Conservation (phyloP, 2,113 vertebrate genomes). For the Oreochromis aureus region DNA sequence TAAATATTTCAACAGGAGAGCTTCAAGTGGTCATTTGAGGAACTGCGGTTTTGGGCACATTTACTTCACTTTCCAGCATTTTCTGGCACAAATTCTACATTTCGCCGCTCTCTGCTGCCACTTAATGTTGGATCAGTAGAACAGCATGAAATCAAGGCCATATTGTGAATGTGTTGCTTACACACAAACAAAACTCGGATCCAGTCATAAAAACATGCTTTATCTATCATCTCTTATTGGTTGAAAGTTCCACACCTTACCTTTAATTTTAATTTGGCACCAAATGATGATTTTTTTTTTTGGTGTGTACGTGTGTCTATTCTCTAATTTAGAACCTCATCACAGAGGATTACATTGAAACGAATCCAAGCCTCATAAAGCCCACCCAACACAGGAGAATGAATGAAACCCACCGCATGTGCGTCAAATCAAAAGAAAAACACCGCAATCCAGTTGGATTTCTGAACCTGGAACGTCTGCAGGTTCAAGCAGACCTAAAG, state of each 20-base stretch:
- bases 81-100: neutral
- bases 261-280: neutral
- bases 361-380: neutral
- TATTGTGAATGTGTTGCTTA: neutral
- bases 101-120: neutral
- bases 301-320: neutral
- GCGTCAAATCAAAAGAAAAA: conserved; percentile 45
- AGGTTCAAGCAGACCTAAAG: conserved; percentile 60
- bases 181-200: neutral
- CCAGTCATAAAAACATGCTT: neutral
- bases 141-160: neutral
- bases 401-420: neutral
- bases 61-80: neutral
- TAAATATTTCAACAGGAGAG: neutral
- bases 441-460: conserved; percentile 31
- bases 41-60: neutral
- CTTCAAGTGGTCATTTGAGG: neutral
- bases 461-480: conserved; percentile 21
- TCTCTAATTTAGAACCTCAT: neutral
- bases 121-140: neutral
- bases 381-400: neutral
- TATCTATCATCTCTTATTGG: neutral
- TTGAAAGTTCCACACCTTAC: neutral
- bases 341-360: neutral
- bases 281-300: neutral